Evolutionary conservation across 2,888 invertebrate species (phyloP).

Genomic region (Sympetrum striolatum): DNA sequence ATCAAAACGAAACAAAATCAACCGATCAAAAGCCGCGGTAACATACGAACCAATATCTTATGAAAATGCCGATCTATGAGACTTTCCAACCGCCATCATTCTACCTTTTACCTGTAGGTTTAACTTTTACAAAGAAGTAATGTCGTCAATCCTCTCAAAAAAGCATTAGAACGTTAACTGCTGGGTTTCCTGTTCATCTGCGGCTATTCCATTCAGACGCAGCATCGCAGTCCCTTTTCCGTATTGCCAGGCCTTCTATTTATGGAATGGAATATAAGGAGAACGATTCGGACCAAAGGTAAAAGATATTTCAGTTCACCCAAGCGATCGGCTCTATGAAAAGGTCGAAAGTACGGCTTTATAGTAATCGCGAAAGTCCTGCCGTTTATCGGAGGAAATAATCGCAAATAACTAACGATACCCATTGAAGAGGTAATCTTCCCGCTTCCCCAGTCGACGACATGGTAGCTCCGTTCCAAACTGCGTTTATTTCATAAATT

Average conservation of each 20-base stretch:
- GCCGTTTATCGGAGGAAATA: background rate
- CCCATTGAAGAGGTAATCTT: background rate
- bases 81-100: no score
- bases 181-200: no score
- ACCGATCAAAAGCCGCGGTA: no score
- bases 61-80: no score
- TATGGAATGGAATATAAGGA: background rate
- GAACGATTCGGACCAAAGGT: background rate
- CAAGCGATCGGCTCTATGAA: background rate
- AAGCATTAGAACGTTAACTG: no score
- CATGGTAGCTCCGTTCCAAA: no score
- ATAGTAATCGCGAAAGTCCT: background rate
- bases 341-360: background rate
- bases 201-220: background rate
- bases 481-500: background rate
- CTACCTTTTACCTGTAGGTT: no score
- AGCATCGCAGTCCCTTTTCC: background rate
- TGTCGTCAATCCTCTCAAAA: no score
- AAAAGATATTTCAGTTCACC: background rate
- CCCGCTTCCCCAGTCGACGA: background rate
- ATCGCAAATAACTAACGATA: background rate
- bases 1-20: no score
- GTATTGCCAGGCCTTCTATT: background rate
- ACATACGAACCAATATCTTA: no score
- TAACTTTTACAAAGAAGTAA: no score